phyloP scores from a whole-genome alignment of 1,140 invertebrate genomes.

The Dreissena polymorpha region DNA sequence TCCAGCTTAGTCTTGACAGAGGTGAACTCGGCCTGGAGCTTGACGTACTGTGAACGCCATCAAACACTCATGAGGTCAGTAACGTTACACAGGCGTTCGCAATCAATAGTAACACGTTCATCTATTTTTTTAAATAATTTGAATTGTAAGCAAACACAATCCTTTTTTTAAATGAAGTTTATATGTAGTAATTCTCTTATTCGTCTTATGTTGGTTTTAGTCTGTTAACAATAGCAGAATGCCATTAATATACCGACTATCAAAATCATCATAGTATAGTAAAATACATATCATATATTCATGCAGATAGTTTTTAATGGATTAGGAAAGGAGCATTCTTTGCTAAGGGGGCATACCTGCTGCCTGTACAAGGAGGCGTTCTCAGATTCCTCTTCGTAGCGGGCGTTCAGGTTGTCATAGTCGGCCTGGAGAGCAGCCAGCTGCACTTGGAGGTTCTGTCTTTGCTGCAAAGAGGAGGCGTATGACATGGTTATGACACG shows the following conservation, averaged over 20 bases:
- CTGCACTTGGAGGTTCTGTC: slow-evolving; percentile 76
- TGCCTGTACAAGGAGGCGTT: slow-evolving; percentile 69
- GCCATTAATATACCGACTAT: too few relatives aligned
- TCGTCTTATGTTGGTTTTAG: too few relatives aligned
- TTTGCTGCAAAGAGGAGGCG: slow-evolving; percentile 68
- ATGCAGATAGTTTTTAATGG: too few relatives aligned
- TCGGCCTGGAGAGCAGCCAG: slow-evolving; percentile 76
- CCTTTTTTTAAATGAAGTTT: too few relatives aligned
- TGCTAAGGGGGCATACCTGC: slow-evolving; percentile 48
- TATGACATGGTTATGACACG: too few relatives aligned
- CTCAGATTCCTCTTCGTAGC: slow-evolving; percentile 79
- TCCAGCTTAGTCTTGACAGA: slow-evolving; percentile 77
- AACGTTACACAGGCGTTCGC: not conserved
- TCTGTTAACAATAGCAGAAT: too few relatives aligned
- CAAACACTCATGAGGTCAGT: too few relatives aligned
- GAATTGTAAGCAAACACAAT: too few relatives aligned
- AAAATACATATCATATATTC: too few relatives aligned
- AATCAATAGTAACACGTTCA: not conserved
- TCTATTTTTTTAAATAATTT: not conserved
- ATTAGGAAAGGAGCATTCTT: too few relatives aligned
- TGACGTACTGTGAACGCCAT: slow-evolving; percentile 56
- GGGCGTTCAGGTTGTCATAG: slow-evolving; percentile 77
- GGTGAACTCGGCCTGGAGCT: slow-evolving; percentile 72
- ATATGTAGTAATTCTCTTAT: too few relatives aligned
- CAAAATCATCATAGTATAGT: too few relatives aligned